Evolutionary conservation across 2,888 invertebrate genomes (phyloP).

Genomic region (Orchesella flavescens): DNA sequence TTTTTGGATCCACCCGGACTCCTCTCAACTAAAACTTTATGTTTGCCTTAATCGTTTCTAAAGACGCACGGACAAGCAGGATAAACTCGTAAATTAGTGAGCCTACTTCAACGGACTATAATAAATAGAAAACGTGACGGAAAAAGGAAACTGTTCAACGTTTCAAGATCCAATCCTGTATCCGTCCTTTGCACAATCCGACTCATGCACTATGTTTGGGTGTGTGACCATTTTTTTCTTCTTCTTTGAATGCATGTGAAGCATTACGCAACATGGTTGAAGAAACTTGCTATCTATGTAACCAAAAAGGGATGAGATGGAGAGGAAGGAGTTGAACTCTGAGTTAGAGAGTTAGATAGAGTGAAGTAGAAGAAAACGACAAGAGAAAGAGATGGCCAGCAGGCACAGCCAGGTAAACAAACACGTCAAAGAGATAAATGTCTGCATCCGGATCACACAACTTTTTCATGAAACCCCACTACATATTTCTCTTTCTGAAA

Average conservation of each 20-base stretch:
- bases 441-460: constrained; percentile 33
- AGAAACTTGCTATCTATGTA: neutral
- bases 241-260: no score
- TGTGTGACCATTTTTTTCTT: no score
- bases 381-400: neutral
- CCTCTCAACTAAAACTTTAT: no score
- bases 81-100: no score
- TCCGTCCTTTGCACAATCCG: neutral
- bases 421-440: constrained; percentile 49
- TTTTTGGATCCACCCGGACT: no score
- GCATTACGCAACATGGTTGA: no score
- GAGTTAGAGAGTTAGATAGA: no score
- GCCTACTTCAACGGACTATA: no score
- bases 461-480: constrained; percentile 5
- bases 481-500: neutral
- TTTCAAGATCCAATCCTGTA: neutral
- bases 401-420: constrained; percentile 42
- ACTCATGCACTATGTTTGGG: no score
- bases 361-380: neutral
- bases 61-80: no score
- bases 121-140: no score
- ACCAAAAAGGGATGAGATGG: neutral
- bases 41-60: no score
- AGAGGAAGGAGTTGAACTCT: neutral
- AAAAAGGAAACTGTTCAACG: neutral